A percentile compares a stretch with the other conserved stretches of the same genome.
Conservation (phyloP, 2,113 vertebrate species). For the Megalops atlanticus region DNA sequence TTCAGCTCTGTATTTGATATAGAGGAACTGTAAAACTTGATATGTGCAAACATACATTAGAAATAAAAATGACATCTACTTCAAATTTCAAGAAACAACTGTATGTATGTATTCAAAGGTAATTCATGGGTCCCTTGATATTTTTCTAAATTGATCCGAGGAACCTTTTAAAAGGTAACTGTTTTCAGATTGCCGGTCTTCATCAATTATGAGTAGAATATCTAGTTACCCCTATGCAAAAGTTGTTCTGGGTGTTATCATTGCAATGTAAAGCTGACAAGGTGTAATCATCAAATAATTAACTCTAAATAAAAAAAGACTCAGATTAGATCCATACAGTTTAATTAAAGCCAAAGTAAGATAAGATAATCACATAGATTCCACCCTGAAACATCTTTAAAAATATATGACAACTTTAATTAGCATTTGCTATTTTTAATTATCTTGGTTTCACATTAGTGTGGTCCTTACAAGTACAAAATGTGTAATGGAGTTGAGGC, state of each 20-base stretch:
- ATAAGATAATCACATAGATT: slow-evolving; percentile 37
- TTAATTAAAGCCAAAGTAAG: slow-evolving; percentile 38
- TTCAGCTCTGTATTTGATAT: too few species aligned
- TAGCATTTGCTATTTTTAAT: slow-evolving; percentile 51
- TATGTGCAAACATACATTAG: too few species aligned
- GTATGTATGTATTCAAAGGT: neutral
- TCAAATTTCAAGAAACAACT: neutral
- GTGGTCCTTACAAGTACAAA: neutral
- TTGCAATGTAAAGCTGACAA: neutral
- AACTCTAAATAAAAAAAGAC: slow-evolving; percentile 25
- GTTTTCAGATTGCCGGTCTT: neutral
- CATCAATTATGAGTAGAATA: slow-evolving; percentile 1
- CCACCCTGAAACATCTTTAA: slow-evolving; percentile 25
- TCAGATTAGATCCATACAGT: slow-evolving; percentile 31
- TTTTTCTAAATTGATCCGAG: neutral
- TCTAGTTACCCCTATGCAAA: neutral
- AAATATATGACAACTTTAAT: slow-evolving; percentile 44
- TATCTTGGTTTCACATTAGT: slow-evolving; percentile 30
- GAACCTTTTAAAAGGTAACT: neutral
- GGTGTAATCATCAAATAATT: slow-evolving; percentile 20
- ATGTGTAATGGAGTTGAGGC: neutral
- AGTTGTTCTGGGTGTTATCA: neutral
- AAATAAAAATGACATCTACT: too few species aligned
- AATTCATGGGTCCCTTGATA: neutral
- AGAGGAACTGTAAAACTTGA: too few species aligned